Base-by-base conservation (phyloP, 2,797 vertebrate species). In the Acanthiza pusilla region DNA sequence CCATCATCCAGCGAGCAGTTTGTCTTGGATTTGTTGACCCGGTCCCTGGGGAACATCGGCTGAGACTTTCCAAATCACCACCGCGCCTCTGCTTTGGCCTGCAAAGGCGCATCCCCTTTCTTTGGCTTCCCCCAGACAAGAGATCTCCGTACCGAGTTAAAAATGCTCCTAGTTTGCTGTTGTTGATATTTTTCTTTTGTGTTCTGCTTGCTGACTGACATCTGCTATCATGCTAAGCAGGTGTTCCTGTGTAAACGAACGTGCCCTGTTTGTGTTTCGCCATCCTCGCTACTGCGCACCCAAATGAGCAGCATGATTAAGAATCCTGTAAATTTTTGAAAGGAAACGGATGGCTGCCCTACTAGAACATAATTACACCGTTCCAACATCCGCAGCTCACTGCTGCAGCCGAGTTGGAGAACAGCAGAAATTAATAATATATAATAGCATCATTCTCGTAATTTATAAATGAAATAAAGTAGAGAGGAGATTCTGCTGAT, bases 211-310 rank as follows among this genome's bases (percentile, higher is more conserved):
- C 98, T 99, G 99, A 99, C 98, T 99, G 99, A 98, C 99, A 99
- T 99, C 99, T 99, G 99, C 99, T 99, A 99, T 99, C 99, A 99
- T 98, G 98, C 99, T 98, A 99, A 99, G 99, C 99, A 99, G 99
- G 99, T 99, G 99, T 99, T 99, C 98, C 98, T 99, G 97, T 98
- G 98, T 99, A 99, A 99, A 99, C 98, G 98, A 98, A 99, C 98
- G 98, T 98, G 98, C 98, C 98, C 98, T 98, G 99, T 99, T 99
- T 99, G 98, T 99, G 99, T 99, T 99, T 98, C 98, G 96, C 98
- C 98, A 97, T 98, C 98, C 98, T 98, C 98, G 98, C 98, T 98
- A 97, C 98, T 97, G 98, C 97, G 97, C 98, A 97, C 99, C 99
- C 99, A 99, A 99, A 99, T 99, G 99, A 99, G 99, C 98, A 99